Base-by-base conservation (phyloP, 53 echinoderm and acorn worm species). In the Paelopatides confundens region DNA sequence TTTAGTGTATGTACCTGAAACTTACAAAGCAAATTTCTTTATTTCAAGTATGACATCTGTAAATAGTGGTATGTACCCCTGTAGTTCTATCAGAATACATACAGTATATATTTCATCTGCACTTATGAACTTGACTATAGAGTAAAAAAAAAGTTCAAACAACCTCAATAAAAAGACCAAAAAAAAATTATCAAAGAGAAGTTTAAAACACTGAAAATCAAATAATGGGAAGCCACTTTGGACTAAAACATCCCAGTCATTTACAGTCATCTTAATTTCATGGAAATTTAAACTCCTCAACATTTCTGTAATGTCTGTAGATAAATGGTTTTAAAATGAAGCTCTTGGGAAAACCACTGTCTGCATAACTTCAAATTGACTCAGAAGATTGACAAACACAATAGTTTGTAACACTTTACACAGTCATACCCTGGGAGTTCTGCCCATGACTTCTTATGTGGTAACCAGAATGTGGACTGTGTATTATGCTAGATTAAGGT, bases 351-450 rank as follows among this genome's bases (percentile, higher is more conserved):
- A 74, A 74, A 74, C 74, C 74, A 74, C 24, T 47, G 74, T 74
- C 74, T 74, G 47, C 39, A 74, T 74, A 74, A 10, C 14, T 47
- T 39, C 5, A 40, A 39, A 46, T 46, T 74, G 74, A 74, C 74
- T 74, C 74, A 74, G 74, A 74, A 46, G 74, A 74, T 74, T 74
- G 74, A 26, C 38, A 74, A 58, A n/a, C 12, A 43, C 43, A 58
- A 58, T 23, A 58, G 58, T 58, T 58, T 58, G 58, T 58, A 58
- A 58, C 58, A 58, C 58, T 58, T 26, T 21, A 58, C 58, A 58
- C n/a, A 58, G 24, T n/a, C 58, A 15, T 58, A 58, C 58, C 58
- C 58, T 58, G 58, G 58, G 58, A 58, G 5, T 18, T 21, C 1
- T 58, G 24, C 58, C 0, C n/a, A 58, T 0, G 58, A 15, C 17